Base-by-base conservation (phyloP, 2,888 invertebrate genomes). In the Cactoblastis cactorum region DNA sequence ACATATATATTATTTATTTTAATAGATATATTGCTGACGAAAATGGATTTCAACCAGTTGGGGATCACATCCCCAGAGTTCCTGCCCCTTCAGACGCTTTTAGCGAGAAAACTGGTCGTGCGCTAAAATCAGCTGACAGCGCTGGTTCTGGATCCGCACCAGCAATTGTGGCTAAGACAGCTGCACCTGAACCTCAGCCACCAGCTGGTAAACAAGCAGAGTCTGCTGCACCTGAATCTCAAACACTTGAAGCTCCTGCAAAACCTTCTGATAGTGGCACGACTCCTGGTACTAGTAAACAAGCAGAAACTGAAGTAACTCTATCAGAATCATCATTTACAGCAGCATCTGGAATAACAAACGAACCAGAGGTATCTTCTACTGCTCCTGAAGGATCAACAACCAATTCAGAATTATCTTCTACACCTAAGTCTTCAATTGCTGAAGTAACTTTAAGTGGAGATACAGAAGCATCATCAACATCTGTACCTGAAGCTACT, bases 1-100 rank as follows among this genome's bases (percentile, higher is more conserved):
- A 28, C 9, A 1, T 28, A 51, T 43, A 43, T 6, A 47, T 50
- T 56, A 17, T n/a, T 48, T 38, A 51, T 53, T 32, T 18, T 37
- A 55, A 53, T 65, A 92, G 92, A 53, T 94, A 94, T 62, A 91
- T 92, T 49, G 94, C 94, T 56, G 94, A 94, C 69, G 94, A 94
- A 74, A 94, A 94, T 67, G 94, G 94, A 19, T 94, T 93, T 77
- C 92, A 91, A 64, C 93, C 93, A 0, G 82, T 91, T 56, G 94
- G 93, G 11, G 92, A 91, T 60, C 94, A 93, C 67, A 78, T 93
- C 53, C 93, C 93, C 1, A 91, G 67, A 47, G 69, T 50, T 3
- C 56, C 58, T 5, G 59, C 69, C 53, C 65, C 58, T 24, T 54
- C 55, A 61, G 55, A 51, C 32, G 56, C 49, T 32, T 59, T 71